These are phyloP conservation scores for Takifugu flavidus DNA, from an alignment of 2,113 vertebrate species.

Conservation along the genomic window DNA sequence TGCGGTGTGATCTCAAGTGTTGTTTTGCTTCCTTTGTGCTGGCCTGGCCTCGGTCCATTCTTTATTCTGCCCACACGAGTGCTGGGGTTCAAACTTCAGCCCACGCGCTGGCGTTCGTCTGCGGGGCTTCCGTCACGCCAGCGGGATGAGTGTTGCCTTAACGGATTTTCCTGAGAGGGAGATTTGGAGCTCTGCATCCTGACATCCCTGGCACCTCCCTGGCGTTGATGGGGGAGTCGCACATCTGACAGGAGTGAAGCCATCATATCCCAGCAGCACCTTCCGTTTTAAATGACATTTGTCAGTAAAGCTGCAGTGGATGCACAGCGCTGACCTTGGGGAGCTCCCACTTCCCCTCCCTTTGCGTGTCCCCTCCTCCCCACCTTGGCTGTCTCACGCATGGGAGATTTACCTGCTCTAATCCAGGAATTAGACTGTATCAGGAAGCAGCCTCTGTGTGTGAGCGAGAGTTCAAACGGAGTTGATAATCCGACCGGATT, in stretches of 20 bases:
- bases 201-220: not conserved
- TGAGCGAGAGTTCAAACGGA: constrained; percentile 31
- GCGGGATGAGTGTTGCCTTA: constrained; percentile 10
- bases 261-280: too few species aligned
- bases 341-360: constrained; percentile 12
- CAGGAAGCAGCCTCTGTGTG: constrained; percentile 19
- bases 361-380: constrained; percentile 1
- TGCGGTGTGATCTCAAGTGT: constrained; percentile 53
- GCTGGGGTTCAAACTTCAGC: constrained; percentile 29
- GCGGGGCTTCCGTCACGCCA: constrained; percentile 24
- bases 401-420: constrained; percentile 38
- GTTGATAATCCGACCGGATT: constrained; percentile 36
- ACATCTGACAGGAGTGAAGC: not conserved
- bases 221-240: constrained; percentile 6
- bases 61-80: constrained; percentile 32
- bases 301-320: not conserved
- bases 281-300: too few species aligned
- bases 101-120: constrained; percentile 21
- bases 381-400: constrained; percentile 6
- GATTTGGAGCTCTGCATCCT: constrained; percentile 6
- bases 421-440: constrained; percentile 48
- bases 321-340: constrained; percentile 7
- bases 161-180: not conserved
- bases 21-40: constrained; percentile 52
- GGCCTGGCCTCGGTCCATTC: constrained; percentile 23